Base-by-base conservation (phyloP, 1,140 invertebrate species). In the Drosophila tani region DNA sequence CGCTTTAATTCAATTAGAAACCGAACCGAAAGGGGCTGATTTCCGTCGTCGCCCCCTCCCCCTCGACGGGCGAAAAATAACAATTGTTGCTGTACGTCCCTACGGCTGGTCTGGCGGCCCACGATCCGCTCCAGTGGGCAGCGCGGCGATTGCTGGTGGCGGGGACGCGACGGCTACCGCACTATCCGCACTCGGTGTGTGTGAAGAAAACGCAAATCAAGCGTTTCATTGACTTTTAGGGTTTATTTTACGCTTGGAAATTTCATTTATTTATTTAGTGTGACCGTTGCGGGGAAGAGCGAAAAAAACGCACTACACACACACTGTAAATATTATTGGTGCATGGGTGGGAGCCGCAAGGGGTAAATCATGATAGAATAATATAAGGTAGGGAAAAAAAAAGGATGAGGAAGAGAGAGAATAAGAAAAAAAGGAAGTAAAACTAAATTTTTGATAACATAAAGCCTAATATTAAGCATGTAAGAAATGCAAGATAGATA, bases 1-100 rank as follows among this genome's bases (percentile, higher is more conserved):
- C 19, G 40, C 21, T 79, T 88, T 79, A 87, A 87, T 87, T 87
- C 40, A 87, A 87, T 87, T 87, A 87, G 65, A 81, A 87, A 83
- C 82, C 77, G 76, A 87, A n/a, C n/a, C n/a, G n/a, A n/a, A n/a
- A 80, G 75, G 64, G 75, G 66, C 75, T 79, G 60, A 58, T 77
- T 59, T 59, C 65, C 76, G 59, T 64, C n/a, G n/a, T n/a, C 49
- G 47, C 68, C 57, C 62, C 65, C 32, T 19, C 65, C 50, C 64
- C 41, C 69, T 56, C n/a, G n/a, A n/a, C n/a, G 46, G 60, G 59
- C 64, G 65, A 69, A 68, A 70, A 75, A 79, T 79, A 79, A 79
- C 53, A 79, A 75, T 82, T 65, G 82, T 87, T 87, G 82, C 82
- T 75, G 83, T 73, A 75, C 67, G n/a, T 67, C 69, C 62, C 81